A percentile compares a stretch with the other conserved stretches of the same genome.
phyloP scores from a whole-genome alignment of 2,888 invertebrate species.

The Imbricaverruca yamaguchii region DNA sequence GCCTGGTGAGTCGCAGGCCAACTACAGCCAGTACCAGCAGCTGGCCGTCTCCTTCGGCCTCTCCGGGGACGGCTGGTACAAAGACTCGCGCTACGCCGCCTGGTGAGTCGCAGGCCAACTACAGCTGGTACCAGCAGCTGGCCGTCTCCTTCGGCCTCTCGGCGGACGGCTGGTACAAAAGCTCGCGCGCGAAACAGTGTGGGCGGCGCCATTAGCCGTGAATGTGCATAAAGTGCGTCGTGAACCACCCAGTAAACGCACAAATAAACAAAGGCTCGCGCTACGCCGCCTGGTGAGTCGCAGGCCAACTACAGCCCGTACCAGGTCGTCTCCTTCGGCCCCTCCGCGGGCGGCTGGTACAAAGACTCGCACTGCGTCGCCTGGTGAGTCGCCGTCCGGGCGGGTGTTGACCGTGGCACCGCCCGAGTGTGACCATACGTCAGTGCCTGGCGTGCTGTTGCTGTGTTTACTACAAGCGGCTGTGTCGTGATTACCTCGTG shows the following conservation, averaged over 20 bases:
- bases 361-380: not conserved
- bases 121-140: not conserved
- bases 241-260: no score
- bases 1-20: not conserved
- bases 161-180: constrained; percentile 16
- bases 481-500: no score
- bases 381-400: not conserved
- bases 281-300: not conserved
- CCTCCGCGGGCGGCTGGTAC: constrained; percentile 11
- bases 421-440: no score
- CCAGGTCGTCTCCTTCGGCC: not conserved
- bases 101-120: not conserved
- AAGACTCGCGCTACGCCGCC: not conserved
- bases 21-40: not conserved
- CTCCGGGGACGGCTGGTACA: constrained; percentile 14
- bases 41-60: not conserved
- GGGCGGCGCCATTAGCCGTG: no score
- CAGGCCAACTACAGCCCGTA: not conserved
- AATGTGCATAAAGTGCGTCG: no score
- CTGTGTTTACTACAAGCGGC: no score
- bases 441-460: no score
- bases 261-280: not conserved
- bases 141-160: not conserved
- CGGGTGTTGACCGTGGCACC: not conserved
- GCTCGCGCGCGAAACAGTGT: not conserved